Evolutionary conservation across 2,888 invertebrate genomes (phyloP).

Genomic region (Lucinisca nassula): DNA sequence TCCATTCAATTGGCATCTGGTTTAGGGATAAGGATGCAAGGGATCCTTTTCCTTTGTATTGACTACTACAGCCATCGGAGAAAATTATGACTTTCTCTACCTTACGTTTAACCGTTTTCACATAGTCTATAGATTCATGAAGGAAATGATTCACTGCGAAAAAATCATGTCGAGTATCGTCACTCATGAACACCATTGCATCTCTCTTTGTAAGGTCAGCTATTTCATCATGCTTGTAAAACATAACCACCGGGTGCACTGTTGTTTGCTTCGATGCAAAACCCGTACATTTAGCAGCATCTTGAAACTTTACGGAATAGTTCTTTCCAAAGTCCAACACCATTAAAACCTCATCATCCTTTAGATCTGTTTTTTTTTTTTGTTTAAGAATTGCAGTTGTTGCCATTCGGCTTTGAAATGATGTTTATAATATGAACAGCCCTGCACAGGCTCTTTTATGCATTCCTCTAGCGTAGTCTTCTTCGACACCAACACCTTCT

Average conservation of each 20-base stretch:
- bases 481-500: constrained; percentile 8
- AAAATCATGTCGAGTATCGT: constrained; percentile 39
- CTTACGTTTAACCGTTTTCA: constrained; percentile 12
- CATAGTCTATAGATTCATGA: constrained; percentile 17
- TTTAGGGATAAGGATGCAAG: constrained; percentile 22
- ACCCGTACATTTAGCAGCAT: constrained; percentile 50
- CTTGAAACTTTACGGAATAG: constrained; percentile 45
- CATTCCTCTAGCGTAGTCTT: no score
- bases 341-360: constrained; percentile 47
- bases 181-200: constrained; percentile 46
- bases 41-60: constrained; percentile 36
- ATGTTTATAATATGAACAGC: constrained; percentile 37
- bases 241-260: constrained; percentile 57
- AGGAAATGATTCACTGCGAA: constrained; percentile 48
- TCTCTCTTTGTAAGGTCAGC: constrained; percentile 38
- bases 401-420: constrained; percentile 49
- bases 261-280: constrained; percentile 47
- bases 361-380: constrained; percentile 45
- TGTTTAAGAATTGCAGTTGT: constrained; percentile 53
- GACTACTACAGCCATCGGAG: constrained; percentile 44
- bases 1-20: constrained; percentile 18
- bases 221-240: constrained; percentile 41
- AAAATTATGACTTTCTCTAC: constrained; percentile 39
- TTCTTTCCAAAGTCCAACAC: constrained; percentile 64
- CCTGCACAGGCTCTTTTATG: constrained; percentile 29